Base-by-base conservation (phyloP, 1,140 invertebrate species). In the Drosophila littoralis region DNA sequence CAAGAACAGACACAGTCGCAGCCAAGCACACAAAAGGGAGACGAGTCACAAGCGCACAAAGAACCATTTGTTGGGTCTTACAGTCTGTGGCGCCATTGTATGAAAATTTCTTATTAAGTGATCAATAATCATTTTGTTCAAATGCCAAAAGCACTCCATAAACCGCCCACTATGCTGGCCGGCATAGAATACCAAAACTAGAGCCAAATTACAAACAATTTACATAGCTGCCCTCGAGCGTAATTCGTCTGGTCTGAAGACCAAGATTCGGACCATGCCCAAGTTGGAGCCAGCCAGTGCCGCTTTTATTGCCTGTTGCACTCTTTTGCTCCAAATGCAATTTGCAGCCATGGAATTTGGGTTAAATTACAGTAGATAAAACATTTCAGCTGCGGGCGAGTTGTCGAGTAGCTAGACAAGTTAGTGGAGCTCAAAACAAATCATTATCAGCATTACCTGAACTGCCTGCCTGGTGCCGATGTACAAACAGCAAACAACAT, bases 91-190 rank as follows among this genome's bases (percentile, higher is more conserved):
- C 80, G 84, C 84, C 83, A 84, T 83, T 84, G 80, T 75, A 78
- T 66, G 46, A 60, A 57, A 78, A 73, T 84, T 89, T 88, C 84
- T 84, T 88, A 88, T 88, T 88, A 88, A 88, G 84, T 88, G 84
- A 88, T 88, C 84, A 88, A 88, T 88, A 88, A 88, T 89, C 84
- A 89, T 88, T 88, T 89, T 89, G 84, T 80, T 81, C 70, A 77
- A 84, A 84, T 81, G 84, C 84, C 84, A 84, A 89, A 72, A 89
- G 84, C 84, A 89, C 68, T 79, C 35, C 38, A 50, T 8, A 59
- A 77, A 67, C 78, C 67, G 65, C 71, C 71, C 71, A 75, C 71
- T 68, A 73, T 65, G 75, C 65, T 38, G 64, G 79, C 65, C 79
- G 65, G 52, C 43, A 67, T 79, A 82, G 67, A 66, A 85, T 51